Conservation (phyloP, 1,140 invertebrate species). For the Babylonia areolata region DNA sequence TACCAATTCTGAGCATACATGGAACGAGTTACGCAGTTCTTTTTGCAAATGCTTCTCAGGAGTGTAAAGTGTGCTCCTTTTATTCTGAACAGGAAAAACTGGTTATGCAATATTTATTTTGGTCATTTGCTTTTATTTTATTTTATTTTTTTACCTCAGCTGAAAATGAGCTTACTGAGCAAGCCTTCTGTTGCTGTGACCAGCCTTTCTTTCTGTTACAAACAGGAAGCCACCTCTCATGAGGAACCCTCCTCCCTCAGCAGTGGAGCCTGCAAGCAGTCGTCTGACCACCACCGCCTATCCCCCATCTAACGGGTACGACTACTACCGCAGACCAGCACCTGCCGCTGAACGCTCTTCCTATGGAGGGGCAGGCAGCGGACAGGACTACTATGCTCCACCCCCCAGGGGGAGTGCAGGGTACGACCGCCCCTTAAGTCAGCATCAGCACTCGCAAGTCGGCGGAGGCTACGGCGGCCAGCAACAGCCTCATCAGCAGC, state of each 20-base stretch:
- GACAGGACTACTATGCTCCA: conserved; percentile 19
- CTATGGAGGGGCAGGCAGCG: neutral
- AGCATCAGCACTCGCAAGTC: neutral
- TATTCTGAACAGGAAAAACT: no score
- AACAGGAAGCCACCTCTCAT: conserved; percentile 21
- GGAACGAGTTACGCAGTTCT: no score
- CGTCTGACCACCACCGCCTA: conserved; percentile 27
- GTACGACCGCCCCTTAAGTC: neutral
- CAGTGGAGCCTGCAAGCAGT: neutral
- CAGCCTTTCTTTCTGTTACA: neutral
- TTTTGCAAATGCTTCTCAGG: no score
- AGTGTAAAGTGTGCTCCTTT: no score
- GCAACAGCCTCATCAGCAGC: conserved; percentile 15
- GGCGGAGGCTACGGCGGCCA: neutral
- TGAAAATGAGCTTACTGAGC: no score
- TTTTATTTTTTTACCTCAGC: no score
- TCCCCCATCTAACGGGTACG: conserved; percentile 34
- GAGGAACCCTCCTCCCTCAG: neutral
- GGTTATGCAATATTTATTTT: no score
- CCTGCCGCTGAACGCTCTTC: conserved; percentile 1
- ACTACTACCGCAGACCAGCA: conserved; percentile 36
- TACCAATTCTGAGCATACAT: no score
- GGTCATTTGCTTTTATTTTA: no score
- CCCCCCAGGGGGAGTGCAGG: neutral
- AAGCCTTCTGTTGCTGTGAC: no score